phyloP scores from a whole-genome alignment of 2,797 vertebrate genomes.

The Rhinichthys osculus region DNA sequence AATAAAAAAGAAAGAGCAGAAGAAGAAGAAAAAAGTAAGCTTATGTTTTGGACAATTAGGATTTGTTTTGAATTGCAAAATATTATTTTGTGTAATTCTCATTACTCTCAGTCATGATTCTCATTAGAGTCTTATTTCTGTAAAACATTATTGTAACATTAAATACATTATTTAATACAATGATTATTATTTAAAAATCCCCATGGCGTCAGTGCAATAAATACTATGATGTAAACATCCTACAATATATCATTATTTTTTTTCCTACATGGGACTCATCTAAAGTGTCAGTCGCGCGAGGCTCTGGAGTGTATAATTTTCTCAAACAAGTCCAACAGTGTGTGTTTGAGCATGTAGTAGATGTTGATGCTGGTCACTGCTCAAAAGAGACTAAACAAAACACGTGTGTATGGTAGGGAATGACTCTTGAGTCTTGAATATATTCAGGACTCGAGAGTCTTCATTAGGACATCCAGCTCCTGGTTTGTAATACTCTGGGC shows the following conservation, averaged over 20 bases:
- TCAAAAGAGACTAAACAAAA: neutral
- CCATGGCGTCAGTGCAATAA: neutral
- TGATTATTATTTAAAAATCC: neutral
- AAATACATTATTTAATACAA: neutral
- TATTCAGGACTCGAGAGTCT: slow-evolving; percentile 54
- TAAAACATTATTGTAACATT: neutral
- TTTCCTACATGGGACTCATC: neutral
- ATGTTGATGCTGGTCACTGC: slow-evolving; percentile 2
- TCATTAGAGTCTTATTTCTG: neutral
- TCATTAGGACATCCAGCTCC: slow-evolving; percentile 48
- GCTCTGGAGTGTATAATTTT: neutral
- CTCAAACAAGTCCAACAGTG: neutral
- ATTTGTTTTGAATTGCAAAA: neutral
- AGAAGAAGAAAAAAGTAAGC: no score
- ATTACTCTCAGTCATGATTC: neutral
- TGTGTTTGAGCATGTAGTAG: neutral
- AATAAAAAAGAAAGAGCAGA: no score
- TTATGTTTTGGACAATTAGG: neutral
- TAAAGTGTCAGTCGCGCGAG: neutral
- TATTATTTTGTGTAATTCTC: neutral
- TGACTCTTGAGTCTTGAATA: neutral
- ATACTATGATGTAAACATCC: neutral
- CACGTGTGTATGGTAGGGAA: neutral
- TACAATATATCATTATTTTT: neutral
- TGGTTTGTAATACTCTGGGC: neutral